Evolutionary conservation across 2,888 invertebrate genomes (phyloP), one percentile per base, ranked within the genome.

Genomic region (Tanytarsus gracilentus): DNA sequence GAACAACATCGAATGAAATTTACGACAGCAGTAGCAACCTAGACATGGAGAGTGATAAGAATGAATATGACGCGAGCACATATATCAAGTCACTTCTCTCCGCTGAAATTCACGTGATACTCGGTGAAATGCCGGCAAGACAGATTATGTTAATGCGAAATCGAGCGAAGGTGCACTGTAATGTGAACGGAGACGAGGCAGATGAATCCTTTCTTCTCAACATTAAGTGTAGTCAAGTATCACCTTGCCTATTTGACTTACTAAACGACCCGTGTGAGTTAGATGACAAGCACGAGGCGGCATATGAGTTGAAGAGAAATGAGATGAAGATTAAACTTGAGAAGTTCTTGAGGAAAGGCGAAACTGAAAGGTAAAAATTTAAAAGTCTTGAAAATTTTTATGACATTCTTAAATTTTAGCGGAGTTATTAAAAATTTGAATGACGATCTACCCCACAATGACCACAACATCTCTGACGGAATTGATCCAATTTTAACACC

Each of bases 111-210:
- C 25, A 40, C 8, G 21, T 8, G 7, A 6, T 26, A 8, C 26
- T 40, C 16, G 39, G 40, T 23, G 23, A 39, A n/a, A 7, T 55
- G 11, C 5, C 39, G 8, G 14, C 39, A 26, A 23, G 40, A 2
- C 25, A 39, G n/a, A 39, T 55, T 40, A 23, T 40, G 39, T 27
- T 16, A 7, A 23, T 40, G 14, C 23, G 55, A 55, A 27, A 14
- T 14, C 55, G 55, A 27, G 55, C 55, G 11, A 55, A 26, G 26
- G 40, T 55, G 25, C 55, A 55, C 14, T 55, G 55, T 25, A 55
- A 55, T 9, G 11, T 40, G 27, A 40, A 23, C 1, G 55, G 40
- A 14, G 18, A 23, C 1, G 55, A 55, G n/a, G 18, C 40, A 3
- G 26, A 55, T 39, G 26, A 16, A 6, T 40, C 26, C 4, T 18